These are phyloP conservation scores for Thunnus maccoyii DNA, from an alignment of 2,113 vertebrate species.

Conservation along the genomic window DNA sequence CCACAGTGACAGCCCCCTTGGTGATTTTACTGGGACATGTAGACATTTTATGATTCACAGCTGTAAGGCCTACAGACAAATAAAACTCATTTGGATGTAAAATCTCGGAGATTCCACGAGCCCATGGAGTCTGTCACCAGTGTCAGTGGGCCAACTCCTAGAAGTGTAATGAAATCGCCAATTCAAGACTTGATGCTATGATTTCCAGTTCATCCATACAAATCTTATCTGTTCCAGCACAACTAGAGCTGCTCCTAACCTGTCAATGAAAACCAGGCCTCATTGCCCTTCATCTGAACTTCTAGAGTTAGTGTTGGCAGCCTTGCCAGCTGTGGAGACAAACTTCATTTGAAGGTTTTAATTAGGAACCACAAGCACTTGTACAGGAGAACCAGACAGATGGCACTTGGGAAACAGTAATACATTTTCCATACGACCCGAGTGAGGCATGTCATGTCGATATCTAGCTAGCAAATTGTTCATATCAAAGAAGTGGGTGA, in stretches of 20 bases:
- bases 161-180: conserved; percentile 9
- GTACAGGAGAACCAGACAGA: conserved; percentile 83
- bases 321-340: conserved; percentile 93
- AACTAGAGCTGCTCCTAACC: conserved; percentile 1
- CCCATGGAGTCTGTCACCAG: conserved; percentile 5
- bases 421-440: conserved; percentile 44
- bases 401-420: conserved; percentile 57
- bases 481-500: background rate
- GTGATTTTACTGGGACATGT: conserved; percentile 38
- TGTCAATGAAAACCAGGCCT: conserved; percentile 46
- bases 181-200: conserved; percentile 8
- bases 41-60: conserved; percentile 59
- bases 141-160: conserved; percentile 13
- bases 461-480: conserved; percentile 15
- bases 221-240: too few relatives aligned
- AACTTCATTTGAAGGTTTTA: conserved; percentile 94
- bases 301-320: conserved; percentile 80
- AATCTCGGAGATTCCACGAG: conserved; percentile 36
- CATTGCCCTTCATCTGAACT: conserved; percentile 74
- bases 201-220: background rate
- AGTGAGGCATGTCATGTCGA: conserved; percentile 23
- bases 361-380: conserved; percentile 94
- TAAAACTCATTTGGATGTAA: conserved; percentile 60
- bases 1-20: conserved; percentile 26
- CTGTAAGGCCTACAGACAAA: conserved; percentile 49